These are phyloP conservation scores for Gorsachius goisagi DNA, from an alignment of 2,113 vertebrate genomes.

Conservation along the genomic window DNA sequence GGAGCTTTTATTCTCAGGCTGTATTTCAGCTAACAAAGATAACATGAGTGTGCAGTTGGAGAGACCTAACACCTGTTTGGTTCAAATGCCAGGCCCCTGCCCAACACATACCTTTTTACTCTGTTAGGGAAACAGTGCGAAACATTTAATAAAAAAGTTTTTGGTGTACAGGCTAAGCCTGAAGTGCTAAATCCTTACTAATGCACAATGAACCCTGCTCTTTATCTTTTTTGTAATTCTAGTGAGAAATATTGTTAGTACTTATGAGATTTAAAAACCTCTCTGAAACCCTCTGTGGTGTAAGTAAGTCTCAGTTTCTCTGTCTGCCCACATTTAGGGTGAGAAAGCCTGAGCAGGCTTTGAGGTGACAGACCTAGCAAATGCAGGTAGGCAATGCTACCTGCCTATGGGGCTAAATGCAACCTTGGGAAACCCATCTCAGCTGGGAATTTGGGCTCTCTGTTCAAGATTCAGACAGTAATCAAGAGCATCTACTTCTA, in stretches of 20 bases:
- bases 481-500: not conserved
- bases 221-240: not conserved
- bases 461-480: not conserved
- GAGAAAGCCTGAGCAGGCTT: not conserved
- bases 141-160: not conserved
- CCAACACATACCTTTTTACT: not conserved
- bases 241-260: not conserved
- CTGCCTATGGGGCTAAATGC: not conserved
- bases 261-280: not conserved
- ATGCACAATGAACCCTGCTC: not conserved
- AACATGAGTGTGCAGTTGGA: not conserved
- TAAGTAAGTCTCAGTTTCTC: not conserved
- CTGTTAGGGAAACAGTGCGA: not conserved
- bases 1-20: not conserved
- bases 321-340: not conserved
- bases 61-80: not conserved
- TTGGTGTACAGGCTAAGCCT: not conserved
- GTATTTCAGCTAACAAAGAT: not conserved
- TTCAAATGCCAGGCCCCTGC: not conserved
- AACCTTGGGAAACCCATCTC: not conserved
- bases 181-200: not conserved
- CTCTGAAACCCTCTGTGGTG: not conserved
- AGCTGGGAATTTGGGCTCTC: not conserved
- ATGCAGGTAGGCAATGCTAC: not conserved
- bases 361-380: not conserved